Evolutionary conservation across 1,140 invertebrate species (phyloP), one percentile per base, ranked within the genome.

Genomic region (Lepidurus apus): DNA sequence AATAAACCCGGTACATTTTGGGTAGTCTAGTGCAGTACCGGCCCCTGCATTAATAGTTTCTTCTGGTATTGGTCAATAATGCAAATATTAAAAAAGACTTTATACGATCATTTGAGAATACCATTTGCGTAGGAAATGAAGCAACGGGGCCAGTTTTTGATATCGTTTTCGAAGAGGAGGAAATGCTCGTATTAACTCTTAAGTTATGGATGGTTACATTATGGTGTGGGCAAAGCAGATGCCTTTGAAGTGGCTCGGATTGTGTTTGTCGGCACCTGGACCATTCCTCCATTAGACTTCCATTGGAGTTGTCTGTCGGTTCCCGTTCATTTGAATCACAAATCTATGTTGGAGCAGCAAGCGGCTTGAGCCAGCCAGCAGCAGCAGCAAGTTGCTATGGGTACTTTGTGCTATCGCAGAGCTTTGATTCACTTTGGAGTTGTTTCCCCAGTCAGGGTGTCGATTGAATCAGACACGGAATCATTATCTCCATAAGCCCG

Each of bases 321-420:
- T 65, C 21, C 53, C 53, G 53, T 65, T 65, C 53, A 65, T 65
- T 65, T 65, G 53, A 65, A 65, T 65, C 53, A 65, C 53, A 65
- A 65, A 65, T 65, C 17, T 65, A 65, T 13, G 17, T 65, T n/a
- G 17, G 21, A 13, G 53, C 17, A 13, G 53, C 17, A 13, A 65
- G 53, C 21, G 47, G 47, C 47, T 13, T 13, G 13, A 65, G 11
- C 47, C 47, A n/a, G 47, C 21, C 1, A n/a, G 45, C n/a, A n/a
- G n/a, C 17, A 65, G 53, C 53, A 65, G 53, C 53, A 65, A 34
- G 53, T 65, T 65, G n/a, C 53, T 65, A 21, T 34, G 53, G 53
- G 53, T 65, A 65, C 53, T 65, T 65, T 21, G 53, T 21, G 53
- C 53, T 65, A 65, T 65, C 53, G 53, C 53, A 65, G 21, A 65